A percentile compares a stretch with the other conserved stretches of the same genome.
phyloP scores from a whole-genome alignment of 2,113 vertebrate species.

The Engystomops pustulosus region DNA sequence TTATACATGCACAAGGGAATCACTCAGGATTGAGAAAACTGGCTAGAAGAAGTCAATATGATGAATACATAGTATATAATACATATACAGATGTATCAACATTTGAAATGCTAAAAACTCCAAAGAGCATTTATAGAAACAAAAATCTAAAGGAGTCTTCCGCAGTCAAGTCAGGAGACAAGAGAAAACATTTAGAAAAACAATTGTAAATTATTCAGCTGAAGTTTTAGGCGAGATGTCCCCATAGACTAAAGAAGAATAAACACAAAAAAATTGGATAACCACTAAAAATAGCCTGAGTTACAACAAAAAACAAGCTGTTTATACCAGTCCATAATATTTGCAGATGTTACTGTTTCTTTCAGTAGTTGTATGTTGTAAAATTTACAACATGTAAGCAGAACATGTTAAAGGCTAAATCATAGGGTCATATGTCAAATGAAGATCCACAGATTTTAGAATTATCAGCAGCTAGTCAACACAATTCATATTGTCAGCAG shows the following conservation, averaged over 20 bases:
- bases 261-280: neutral
- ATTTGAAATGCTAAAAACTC: neutral
- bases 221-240: neutral
- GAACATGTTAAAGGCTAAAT: neutral
- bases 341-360: neutral
- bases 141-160: neutral
- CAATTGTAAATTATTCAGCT: slow-evolving; percentile 1
- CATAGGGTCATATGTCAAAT: too few species aligned
- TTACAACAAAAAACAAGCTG: neutral
- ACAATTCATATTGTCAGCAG: too few species aligned
- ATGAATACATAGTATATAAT: neutral
- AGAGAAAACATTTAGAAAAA: neutral
- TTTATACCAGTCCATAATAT: neutral
- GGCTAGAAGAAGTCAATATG: neutral
- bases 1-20: neutral
- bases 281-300: neutral
- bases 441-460: too few species aligned
- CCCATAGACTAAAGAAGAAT: neutral
- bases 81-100: neutral
- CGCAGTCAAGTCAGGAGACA: neutral
- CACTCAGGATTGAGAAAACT: neutral
- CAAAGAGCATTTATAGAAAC: neutral
- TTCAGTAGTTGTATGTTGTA: neutral
- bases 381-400: neutral
- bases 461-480: too few species aligned